phyloP scores from a whole-genome alignment of 2,113 vertebrate species.

The Rhinoderma darwinii region DNA sequence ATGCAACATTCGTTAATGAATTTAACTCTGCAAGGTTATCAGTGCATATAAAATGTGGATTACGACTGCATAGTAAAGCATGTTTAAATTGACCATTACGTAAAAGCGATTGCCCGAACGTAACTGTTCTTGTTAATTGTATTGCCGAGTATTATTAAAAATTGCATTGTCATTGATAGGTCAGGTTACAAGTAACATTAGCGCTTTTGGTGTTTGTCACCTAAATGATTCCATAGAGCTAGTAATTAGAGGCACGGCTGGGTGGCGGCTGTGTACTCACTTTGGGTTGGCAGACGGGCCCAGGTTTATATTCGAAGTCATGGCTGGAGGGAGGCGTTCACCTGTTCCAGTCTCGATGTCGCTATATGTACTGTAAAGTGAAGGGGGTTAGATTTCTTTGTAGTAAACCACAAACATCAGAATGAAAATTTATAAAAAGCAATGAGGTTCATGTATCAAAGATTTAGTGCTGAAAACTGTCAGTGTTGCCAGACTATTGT shows the following conservation, averaged over 20 bases:
- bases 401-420: constrained; percentile 10
- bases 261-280: constrained; percentile 76
- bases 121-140: no score
- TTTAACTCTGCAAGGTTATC: no score
- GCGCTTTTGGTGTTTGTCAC: not conserved
- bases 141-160: not conserved
- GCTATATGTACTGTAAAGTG: not conserved
- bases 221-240: not conserved
- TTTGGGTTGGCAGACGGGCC: constrained; percentile 96
- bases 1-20: no score
- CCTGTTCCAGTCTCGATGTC: constrained; percentile 14
- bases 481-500: not conserved
- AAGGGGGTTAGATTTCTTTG: constrained; percentile 29
- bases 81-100: no score
- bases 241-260: not conserved
- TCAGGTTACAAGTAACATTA: not conserved
- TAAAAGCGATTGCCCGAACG: no score
- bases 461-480: not conserved
- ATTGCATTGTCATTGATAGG: not conserved
- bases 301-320: constrained; percentile 82
- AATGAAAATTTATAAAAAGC: not conserved
- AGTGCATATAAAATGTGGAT: no score
- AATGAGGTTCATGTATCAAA: not conserved
- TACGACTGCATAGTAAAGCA: no score
- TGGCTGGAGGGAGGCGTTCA: constrained; percentile 51